phyloP scores from a whole-genome alignment of 1,140 invertebrate species.

The Nymphalis io region DNA sequence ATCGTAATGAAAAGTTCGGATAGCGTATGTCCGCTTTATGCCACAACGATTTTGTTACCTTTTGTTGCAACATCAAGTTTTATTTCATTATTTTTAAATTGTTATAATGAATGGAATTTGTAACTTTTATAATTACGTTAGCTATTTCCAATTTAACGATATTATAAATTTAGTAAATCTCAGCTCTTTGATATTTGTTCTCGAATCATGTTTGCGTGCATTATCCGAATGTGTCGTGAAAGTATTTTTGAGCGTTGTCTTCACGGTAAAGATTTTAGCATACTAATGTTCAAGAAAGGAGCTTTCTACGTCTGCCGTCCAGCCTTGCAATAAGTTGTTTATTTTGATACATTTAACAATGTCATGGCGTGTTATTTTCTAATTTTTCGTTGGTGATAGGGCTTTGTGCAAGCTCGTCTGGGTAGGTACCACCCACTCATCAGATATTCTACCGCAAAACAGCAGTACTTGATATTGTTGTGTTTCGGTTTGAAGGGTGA shows the following conservation, averaged over 20 bases:
- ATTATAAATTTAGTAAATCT: too few species aligned
- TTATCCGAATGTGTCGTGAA: slow-evolving; percentile 66
- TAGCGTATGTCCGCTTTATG: slow-evolving; percentile 43
- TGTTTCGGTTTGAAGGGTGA: too few species aligned
- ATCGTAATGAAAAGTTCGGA: slow-evolving; percentile 45
- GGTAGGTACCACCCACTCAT: too few species aligned
- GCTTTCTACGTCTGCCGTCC: slow-evolving; percentile 67
- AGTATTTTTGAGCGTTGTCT: slow-evolving; percentile 72
- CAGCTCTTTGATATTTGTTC: slow-evolving; percentile 44
- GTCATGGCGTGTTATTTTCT: neutral
- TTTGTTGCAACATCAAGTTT: neutral
- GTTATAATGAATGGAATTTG: too few species aligned
- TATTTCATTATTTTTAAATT: too few species aligned
- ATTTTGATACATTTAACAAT: slow-evolving; percentile 20
- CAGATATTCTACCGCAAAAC: too few species aligned
- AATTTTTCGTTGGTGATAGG: too few species aligned
- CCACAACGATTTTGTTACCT: slow-evolving; percentile 43
- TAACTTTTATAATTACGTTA: neutral
- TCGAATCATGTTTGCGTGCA: slow-evolving; percentile 62
- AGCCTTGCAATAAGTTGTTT: slow-evolving; percentile 36
- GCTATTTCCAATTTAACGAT: too few species aligned
- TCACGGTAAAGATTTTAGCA: slow-evolving; percentile 71
- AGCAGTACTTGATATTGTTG: too few species aligned
- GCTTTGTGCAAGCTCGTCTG: too few species aligned
- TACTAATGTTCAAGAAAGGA: slow-evolving; percentile 63